These are phyloP conservation scores for Chitala chitala DNA, from an alignment of 2,113 vertebrate genomes.

Conservation along the genomic window DNA sequence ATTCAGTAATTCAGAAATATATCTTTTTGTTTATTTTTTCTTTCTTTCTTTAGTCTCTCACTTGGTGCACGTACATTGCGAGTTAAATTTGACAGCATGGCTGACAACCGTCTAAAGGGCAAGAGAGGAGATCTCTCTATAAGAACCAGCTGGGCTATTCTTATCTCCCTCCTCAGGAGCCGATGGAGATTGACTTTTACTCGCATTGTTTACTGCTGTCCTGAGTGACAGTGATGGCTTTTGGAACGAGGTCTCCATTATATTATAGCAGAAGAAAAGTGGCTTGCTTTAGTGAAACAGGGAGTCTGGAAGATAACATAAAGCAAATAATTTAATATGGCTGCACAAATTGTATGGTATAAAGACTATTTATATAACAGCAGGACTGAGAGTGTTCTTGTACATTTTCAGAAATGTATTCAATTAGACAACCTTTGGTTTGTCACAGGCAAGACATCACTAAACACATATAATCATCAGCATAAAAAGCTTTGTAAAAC, in stretches of 20 bases:
- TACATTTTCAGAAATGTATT: neutral
- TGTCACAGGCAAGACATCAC: too few relatives aligned
- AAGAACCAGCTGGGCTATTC: constrained; percentile 9
- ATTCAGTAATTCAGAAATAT: neutral
- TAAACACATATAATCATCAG: too few relatives aligned
- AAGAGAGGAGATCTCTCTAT: neutral
- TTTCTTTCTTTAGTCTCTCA: neutral
- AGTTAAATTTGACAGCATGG: neutral
- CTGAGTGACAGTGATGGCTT: constrained; percentile 12
- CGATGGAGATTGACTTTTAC: constrained; percentile 16
- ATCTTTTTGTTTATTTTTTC: neutral
- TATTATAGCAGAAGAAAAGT: constrained; percentile 6
- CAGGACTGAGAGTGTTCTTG: neutral
- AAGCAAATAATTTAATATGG: neutral
- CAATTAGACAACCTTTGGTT: too few relatives aligned
- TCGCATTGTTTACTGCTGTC: constrained; percentile 12
- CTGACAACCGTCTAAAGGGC: constrained; percentile 1
- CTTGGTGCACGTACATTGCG: neutral
- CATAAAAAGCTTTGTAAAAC: neutral
- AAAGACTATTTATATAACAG: constrained; percentile 2
- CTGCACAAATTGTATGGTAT: neutral
- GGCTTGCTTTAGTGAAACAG: neutral
- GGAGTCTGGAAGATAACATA: constrained; percentile 8
- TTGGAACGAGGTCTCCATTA: constrained; percentile 20
- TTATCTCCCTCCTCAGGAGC: constrained; percentile 9